Conservation (phyloP, 2,888 invertebrate species). For the Drosophila differens region DNA sequence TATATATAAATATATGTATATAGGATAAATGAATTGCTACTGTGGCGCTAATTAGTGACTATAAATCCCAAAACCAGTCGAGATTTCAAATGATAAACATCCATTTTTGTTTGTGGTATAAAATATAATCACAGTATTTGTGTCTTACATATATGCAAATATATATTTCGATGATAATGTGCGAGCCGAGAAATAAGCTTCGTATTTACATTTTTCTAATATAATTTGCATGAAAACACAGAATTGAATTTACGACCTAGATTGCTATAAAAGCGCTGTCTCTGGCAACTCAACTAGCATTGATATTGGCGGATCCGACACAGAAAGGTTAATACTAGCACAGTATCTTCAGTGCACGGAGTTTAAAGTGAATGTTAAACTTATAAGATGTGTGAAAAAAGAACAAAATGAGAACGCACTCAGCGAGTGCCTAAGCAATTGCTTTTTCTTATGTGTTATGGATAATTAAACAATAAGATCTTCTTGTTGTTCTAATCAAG, state of each 20-base stretch:
- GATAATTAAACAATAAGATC: background rate
- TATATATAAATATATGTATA: background rate
- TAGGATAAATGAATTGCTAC: constrained; percentile 20
- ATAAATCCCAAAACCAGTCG: constrained; percentile 68
- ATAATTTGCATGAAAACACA: background rate
- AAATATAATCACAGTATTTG: constrained; percentile 33
- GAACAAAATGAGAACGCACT: background rate
- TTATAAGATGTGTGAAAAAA: background rate
- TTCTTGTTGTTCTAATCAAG: background rate
- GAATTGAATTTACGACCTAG: constrained; percentile 8
- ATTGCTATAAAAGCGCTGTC: constrained; percentile 53
- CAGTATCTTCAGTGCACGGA: background rate
- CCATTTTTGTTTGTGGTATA: constrained; percentile 32
- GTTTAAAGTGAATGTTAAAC: background rate
- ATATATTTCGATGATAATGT: constrained; percentile 10
- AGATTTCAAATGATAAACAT: constrained; percentile 32
- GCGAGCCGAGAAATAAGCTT: constrained; percentile 16
- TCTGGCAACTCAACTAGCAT: constrained; percentile 32
- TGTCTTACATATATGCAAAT: constrained; percentile 48
- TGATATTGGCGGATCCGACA: constrained; percentile 27
- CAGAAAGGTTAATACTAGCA: constrained; percentile 39
- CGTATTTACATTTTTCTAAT: constrained; percentile 14
- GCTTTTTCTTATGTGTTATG: background rate
- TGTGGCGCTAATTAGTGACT: constrained; percentile 62
- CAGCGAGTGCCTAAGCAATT: background rate